phyloP scores from a whole-genome alignment of 2,888 invertebrate genomes.

The Tetanocera ferruginea region DNA sequence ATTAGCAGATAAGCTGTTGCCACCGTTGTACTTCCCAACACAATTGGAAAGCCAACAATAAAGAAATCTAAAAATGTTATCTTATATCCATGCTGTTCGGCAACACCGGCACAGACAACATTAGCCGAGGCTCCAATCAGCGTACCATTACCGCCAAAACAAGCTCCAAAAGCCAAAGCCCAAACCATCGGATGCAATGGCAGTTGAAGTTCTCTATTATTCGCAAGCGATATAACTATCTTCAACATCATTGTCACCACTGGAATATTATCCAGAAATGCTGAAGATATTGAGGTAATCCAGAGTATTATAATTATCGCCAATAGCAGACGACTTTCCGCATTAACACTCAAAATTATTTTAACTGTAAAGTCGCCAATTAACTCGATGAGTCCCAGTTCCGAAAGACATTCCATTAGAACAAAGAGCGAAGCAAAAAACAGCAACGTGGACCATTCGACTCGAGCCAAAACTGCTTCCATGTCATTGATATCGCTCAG shows the following conservation, averaged over 20 bases:
- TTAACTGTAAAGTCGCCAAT: constrained; percentile 79
- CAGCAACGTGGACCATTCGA: constrained; percentile 91
- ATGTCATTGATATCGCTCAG: constrained; percentile 83
- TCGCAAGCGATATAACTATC: constrained; percentile 78
- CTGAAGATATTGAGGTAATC: constrained; percentile 84
- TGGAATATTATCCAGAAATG: constrained; percentile 93
- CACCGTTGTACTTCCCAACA: constrained; percentile 77
- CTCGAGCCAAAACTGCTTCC: constrained; percentile 82
- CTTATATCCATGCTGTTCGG: constrained; percentile 90
- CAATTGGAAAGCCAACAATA: constrained; percentile 85
- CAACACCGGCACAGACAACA: constrained; percentile 91
- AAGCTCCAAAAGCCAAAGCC: constrained; percentile 89
- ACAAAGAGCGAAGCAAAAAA: constrained; percentile 91
- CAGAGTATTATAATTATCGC: constrained; percentile 84
- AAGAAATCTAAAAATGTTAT: constrained; percentile 87
- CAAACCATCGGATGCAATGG: constrained; percentile 86
- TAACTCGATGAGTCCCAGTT: constrained; percentile 83
- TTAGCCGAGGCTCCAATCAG: constrained; percentile 92
- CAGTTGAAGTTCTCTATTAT: constrained; percentile 77
- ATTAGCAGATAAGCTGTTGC: constrained; percentile 79
- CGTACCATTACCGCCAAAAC: constrained; percentile 92
- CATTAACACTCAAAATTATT: constrained; percentile 76
- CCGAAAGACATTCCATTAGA: constrained; percentile 89
- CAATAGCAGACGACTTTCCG: constrained; percentile 76
- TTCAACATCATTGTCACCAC: constrained; percentile 92